Evolutionary conservation across 2,113 vertebrate genomes (phyloP).

Genomic region (Menidia beryllina): DNA sequence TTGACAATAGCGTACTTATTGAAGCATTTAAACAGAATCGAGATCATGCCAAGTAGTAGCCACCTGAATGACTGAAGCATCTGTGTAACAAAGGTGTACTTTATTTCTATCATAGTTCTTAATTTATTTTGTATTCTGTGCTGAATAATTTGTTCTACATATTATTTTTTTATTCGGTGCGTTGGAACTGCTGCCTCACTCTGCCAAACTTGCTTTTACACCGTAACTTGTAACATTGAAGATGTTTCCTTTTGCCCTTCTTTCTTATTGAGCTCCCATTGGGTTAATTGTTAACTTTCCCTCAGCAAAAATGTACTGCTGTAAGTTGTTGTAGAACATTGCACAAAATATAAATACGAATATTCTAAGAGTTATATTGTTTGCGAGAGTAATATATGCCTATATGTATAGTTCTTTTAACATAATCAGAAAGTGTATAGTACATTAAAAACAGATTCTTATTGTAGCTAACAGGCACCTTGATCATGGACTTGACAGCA

Average conservation of each 20-base stretch:
- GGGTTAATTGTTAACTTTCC: slow-evolving; percentile 28
- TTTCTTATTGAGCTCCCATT: slow-evolving; percentile 22
- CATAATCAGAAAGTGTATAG: slow-evolving; percentile 57
- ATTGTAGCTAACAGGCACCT: slow-evolving; percentile 57
- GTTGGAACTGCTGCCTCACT: slow-evolving; percentile 56
- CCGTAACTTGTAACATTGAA: slow-evolving; percentile 49
- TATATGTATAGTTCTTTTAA: slow-evolving; percentile 70
- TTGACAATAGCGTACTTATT: slow-evolving; percentile 51
- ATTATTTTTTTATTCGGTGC: slow-evolving; percentile 76
- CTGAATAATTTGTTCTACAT: slow-evolving; percentile 72
- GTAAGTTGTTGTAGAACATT: slow-evolving; percentile 65
- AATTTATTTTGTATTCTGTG: slow-evolving; percentile 71
- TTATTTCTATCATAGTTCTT: slow-evolving; percentile 47
- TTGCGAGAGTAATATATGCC: slow-evolving; percentile 75
- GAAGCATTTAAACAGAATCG: slow-evolving; percentile 39
- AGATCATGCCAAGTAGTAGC: slow-evolving; percentile 49
- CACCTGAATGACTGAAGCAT: slow-evolving; percentile 39
- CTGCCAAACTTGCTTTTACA: slow-evolving; percentile 63
- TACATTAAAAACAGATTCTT: slow-evolving; percentile 66
- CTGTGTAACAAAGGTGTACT: slow-evolving; percentile 56
- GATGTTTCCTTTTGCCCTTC: neutral
- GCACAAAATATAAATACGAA: slow-evolving; percentile 68
- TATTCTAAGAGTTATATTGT: slow-evolving; percentile 67
- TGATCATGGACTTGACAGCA: slow-evolving; percentile 49
- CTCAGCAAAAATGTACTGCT: slow-evolving; percentile 59